Conservation (phyloP, 2,113 vertebrate genomes). For the Rhizomys pruinosus region DNA sequence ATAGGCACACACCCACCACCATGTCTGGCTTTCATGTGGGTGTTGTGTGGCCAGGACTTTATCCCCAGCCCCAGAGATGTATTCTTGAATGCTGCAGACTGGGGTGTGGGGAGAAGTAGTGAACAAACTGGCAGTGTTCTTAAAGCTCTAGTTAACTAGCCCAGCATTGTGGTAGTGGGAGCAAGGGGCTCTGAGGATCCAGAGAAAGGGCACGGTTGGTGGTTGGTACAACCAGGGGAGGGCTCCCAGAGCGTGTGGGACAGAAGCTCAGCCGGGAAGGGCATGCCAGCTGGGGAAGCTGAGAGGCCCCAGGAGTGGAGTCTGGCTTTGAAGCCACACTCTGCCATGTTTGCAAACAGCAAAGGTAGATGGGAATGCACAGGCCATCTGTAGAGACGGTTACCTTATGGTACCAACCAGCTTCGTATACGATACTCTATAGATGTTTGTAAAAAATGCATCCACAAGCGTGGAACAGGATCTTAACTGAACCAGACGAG, state of each 20-base stretch:
- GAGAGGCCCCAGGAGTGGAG: not conserved
- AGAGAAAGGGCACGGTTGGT: not conserved
- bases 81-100: not conserved
- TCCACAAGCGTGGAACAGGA: not conserved
- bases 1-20: not conserved
- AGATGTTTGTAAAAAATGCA: not conserved
- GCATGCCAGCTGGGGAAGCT: not conserved
- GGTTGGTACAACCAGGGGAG: not conserved
- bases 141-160: not conserved
- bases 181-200: not conserved
- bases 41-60: not conserved
- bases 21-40: no score
- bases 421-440: not conserved
- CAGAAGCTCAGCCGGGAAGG: not conserved
- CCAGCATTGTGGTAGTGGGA: fast-evolving
- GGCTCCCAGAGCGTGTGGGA: not conserved
- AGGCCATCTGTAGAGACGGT: not conserved
- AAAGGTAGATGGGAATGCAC: not conserved
- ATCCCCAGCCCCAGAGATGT: not conserved
- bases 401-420: not conserved
- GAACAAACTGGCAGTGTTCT: no score
- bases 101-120: no score
- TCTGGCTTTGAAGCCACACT: fast-evolving
- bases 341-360: not conserved
- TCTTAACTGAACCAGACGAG: not conserved